Conservation (phyloP, 30 jellyfish, hydroid and myxozoan species). For the Cassiopea xamachana region DNA sequence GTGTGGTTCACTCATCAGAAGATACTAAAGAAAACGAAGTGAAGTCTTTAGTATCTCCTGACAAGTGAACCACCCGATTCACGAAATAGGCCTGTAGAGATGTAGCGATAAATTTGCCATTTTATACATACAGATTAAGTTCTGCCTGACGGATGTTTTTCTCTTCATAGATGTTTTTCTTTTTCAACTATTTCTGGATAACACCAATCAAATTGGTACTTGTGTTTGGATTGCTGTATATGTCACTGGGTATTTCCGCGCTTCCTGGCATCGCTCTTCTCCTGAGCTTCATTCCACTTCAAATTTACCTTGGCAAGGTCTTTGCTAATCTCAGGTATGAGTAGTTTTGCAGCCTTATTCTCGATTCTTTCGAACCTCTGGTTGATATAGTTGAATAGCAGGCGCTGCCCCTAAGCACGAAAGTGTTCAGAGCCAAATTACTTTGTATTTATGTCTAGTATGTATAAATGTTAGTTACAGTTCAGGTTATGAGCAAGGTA, state of each 20-base stretch:
- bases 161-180: conserved; percentile 27
- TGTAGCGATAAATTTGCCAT: not conserved
- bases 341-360: no score
- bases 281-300: conserved; percentile 62
- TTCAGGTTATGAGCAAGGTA: no score
- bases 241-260: conserved; percentile 64
- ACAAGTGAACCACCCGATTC: no score
- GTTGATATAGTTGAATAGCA: no score
- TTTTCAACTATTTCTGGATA: conserved; percentile 76
- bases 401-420: no score
- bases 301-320: conserved; percentile 47
- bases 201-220: conserved; percentile 60
- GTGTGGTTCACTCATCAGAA: not conserved
- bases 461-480: no score
- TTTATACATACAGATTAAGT: no score
- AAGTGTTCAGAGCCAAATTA: no score
- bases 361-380: no score
- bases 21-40: no score
- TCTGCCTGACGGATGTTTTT: not conserved
- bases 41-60: not conserved
- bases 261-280: conserved; percentile 74
- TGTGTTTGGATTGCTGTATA: conserved; percentile 40
- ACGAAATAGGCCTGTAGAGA: no score
- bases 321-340: conserved; percentile 64
- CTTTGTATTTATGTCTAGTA: no score